phyloP scores from a whole-genome alignment of 2,888 invertebrate species.

The Cosmia trapezina region DNA sequence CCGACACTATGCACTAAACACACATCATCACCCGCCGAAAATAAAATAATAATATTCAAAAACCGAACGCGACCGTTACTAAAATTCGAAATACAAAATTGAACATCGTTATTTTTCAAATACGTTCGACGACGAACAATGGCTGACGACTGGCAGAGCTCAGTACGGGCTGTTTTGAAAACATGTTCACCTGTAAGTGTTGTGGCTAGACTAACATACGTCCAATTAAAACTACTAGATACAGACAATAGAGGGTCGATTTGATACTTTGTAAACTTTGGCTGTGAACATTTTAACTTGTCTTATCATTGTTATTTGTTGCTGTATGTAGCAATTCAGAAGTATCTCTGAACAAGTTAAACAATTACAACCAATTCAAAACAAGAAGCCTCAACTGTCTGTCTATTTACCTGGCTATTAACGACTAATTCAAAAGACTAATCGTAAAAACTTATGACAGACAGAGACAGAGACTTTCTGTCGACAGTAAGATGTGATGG shows the following conservation, averaged over 20 bases:
- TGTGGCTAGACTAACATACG: conserved; percentile 63
- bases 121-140: conserved; percentile 70
- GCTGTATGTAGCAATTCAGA: conserved; percentile 1
- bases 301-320: conserved; percentile 33
- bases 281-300: conserved; percentile 48
- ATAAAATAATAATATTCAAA: conserved; percentile 46
- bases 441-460: no score
- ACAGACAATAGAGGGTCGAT: conserved; percentile 64
- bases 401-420: not conserved
- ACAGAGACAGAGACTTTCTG: no score
- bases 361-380: conserved; percentile 24
- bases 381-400: not conserved
- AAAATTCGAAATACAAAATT: conserved; percentile 59
- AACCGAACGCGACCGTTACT: conserved; percentile 53
- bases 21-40: conserved; percentile 39
- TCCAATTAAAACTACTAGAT: conserved; percentile 62
- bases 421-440: not conserved
- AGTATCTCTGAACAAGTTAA: conserved; percentile 2
- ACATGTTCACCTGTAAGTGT: conserved; percentile 67
- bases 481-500: not conserved
- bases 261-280: conserved; percentile 65
- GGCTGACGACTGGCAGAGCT: conserved; percentile 60
- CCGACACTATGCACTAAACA: conserved; percentile 48
- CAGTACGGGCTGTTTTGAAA: conserved; percentile 66
- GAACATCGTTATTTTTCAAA: conserved; percentile 64